phyloP scores from a whole-genome alignment of 2,888 invertebrate species.

The Steinernema hermaphroditum region DNA sequence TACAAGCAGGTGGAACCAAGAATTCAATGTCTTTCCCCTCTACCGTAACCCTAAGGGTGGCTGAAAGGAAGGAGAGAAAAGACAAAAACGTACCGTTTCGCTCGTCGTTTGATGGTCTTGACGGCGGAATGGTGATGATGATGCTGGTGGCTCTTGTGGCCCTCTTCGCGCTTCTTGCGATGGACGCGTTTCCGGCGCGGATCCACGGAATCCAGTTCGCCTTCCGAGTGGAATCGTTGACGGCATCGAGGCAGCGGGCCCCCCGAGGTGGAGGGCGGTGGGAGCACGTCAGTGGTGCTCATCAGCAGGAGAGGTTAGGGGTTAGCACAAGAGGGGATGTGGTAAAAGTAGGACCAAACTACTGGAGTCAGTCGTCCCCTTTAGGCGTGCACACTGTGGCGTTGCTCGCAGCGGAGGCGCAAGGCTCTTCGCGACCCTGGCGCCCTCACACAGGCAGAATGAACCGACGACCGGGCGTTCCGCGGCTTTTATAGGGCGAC shows the following conservation, averaged over 20 bases:
- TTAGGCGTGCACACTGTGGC: too few relatives aligned
- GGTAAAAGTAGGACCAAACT: not conserved
- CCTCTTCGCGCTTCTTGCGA: conserved; percentile 10
- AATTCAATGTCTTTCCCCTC: not conserved
- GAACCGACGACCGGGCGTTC: conserved; percentile 28
- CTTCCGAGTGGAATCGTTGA: conserved; percentile 19
- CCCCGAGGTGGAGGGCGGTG: conserved; percentile 15
- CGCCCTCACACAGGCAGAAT: conserved; percentile 31
- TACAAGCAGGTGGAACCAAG: not conserved
- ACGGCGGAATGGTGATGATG: not conserved
- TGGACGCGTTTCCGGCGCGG: not conserved
- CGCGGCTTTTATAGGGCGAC: conserved; percentile 17
- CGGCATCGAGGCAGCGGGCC: not conserved
- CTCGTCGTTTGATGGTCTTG: not conserved
- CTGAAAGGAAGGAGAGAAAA: not conserved
- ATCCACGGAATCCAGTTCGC: not conserved
- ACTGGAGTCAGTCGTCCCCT: conserved; percentile 5
- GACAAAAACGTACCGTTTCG: not conserved
- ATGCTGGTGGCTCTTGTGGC: not conserved
- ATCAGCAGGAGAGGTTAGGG: not conserved
- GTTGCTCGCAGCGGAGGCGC: not conserved
- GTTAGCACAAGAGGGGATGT: not conserved
- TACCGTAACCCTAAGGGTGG: conserved; percentile 24
- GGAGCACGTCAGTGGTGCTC: conserved; percentile 22
- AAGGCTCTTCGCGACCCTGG: conserved; percentile 22